A percentile compares a stretch with the other conserved stretches of the same genome.
phyloP scores from a whole-genome alignment of 2,113 vertebrate genomes.

The Corythornis cristatus region DNA sequence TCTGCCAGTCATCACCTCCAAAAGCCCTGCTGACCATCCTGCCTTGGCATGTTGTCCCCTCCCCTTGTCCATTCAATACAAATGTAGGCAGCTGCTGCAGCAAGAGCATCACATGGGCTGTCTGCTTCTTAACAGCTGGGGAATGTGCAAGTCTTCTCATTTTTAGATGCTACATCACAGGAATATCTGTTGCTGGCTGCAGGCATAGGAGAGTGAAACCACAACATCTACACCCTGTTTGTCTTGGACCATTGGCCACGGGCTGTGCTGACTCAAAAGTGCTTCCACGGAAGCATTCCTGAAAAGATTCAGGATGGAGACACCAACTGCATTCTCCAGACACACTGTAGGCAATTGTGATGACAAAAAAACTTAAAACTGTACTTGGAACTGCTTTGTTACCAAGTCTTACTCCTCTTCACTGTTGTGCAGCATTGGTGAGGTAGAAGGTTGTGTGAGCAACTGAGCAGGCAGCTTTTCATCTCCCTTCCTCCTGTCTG shows the following conservation, averaged over 20 bases:
- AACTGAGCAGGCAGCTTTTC: not conserved
- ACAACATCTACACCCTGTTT: not conserved
- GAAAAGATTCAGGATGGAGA: not conserved
- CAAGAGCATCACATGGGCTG: not conserved
- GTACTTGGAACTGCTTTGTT: not conserved
- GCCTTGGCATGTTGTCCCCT: rapidly evolving
- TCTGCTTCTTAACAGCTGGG: not conserved
- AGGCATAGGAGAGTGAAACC: not conserved
- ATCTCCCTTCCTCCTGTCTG: not conserved
- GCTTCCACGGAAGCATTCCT: not conserved
- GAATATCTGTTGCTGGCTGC: not conserved
- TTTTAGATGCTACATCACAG: not conserved
- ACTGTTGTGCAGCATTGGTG: rapidly evolving
- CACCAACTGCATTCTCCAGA: not conserved
- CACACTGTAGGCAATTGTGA: not conserved
- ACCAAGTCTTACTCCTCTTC: not conserved
- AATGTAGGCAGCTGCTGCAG: not conserved
- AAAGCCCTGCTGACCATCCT: not conserved
- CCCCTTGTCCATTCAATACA: not conserved
- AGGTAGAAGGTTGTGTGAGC: not conserved
- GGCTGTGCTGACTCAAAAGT: not conserved
- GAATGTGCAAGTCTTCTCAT: not conserved
- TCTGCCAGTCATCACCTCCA: not conserved
- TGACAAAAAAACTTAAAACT: not conserved
- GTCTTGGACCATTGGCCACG: not conserved